A percentile compares a stretch with the other conserved stretches of the same genome.
These are phyloP conservation scores for Capitulum mitella DNA, from an alignment of 2,888 invertebrate species.

Conservation along the genomic window DNA sequence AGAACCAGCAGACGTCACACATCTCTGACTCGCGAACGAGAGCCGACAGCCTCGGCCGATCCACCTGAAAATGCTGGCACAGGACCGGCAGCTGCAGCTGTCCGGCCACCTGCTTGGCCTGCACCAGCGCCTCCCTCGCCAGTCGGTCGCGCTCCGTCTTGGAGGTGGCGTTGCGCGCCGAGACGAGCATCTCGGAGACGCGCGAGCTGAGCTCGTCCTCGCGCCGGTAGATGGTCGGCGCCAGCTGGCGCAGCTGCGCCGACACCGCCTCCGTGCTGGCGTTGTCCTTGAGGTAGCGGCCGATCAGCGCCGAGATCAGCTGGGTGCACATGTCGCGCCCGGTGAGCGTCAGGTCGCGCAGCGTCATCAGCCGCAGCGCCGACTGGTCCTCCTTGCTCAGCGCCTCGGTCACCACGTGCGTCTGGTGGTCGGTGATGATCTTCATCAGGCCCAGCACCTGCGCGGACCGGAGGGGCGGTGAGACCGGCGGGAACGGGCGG, in stretches of 20 bases:
- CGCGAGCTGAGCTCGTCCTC: slow-evolving; percentile 96
- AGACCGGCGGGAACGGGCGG: too few species aligned
- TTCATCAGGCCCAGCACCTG: slow-evolving; percentile 49
- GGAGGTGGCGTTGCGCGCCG: slow-evolving; percentile 64
- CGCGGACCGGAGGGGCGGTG: slow-evolving; percentile 39
- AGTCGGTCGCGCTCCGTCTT: slow-evolving; percentile 65
- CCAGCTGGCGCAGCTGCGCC: slow-evolving; percentile 73
- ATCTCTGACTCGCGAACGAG: too few species aligned
- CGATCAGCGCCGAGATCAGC: slow-evolving; percentile 75
- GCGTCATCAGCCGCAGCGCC: slow-evolving; percentile 53
- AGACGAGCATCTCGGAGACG: slow-evolving; percentile 82
- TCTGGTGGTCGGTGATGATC: slow-evolving; percentile 46
- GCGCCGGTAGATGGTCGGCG: slow-evolving; percentile 84
- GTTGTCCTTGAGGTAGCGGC: slow-evolving; percentile 88
- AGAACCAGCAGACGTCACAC: too few species aligned
- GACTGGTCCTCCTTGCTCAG: slow-evolving; percentile 51
- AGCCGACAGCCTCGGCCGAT: too few species aligned
- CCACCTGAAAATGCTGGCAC: slow-evolving; percentile 13
- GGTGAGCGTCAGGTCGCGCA: slow-evolving; percentile 66
- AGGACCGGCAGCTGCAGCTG: slow-evolving; percentile 18
- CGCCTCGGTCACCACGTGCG: slow-evolving; percentile 39
- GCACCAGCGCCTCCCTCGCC: slow-evolving; percentile 63
- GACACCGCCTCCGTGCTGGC: slow-evolving; percentile 91
- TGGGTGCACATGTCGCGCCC: slow-evolving; percentile 67
- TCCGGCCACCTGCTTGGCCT: slow-evolving; percentile 38